Conservation (phyloP, 2,113 vertebrate species). For the Coregonus clupeaformis region DNA sequence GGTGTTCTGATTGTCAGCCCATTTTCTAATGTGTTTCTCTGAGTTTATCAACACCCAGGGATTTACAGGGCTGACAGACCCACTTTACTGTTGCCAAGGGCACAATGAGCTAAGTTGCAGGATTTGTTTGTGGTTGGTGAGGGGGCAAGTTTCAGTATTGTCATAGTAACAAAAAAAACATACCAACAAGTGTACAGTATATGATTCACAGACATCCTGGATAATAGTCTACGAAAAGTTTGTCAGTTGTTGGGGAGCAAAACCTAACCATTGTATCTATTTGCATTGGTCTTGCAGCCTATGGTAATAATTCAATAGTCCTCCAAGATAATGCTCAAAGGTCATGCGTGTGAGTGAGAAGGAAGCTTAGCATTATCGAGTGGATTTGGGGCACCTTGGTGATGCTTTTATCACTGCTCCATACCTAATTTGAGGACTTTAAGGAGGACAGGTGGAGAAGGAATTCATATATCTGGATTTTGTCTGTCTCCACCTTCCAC, state of each 20-base stretch:
- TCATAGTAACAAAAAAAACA: slow-evolving; percentile 51
- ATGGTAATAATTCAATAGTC: slow-evolving; percentile 16
- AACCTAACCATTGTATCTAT: not conserved
- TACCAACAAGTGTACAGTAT: slow-evolving; percentile 18
- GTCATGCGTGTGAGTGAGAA: slow-evolving; percentile 14
- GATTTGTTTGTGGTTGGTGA: slow-evolving; percentile 60
- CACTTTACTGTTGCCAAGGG: slow-evolving; percentile 46
- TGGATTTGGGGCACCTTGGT: slow-evolving; percentile 35
- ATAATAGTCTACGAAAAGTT: not conserved
- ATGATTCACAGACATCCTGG: not conserved
- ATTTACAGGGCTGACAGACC: slow-evolving; percentile 1
- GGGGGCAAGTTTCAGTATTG: slow-evolving; percentile 56
- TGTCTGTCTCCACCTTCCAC: slow-evolving; percentile 27
- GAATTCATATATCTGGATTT: slow-evolving; percentile 33
- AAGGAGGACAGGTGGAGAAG: slow-evolving; percentile 44
- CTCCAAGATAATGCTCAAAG: slow-evolving; percentile 3
- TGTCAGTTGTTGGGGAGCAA: slow-evolving; percentile 22
- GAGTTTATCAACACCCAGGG: slow-evolving; percentile 44
- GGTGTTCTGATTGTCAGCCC: slow-evolving; percentile 30
- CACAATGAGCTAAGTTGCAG: slow-evolving; percentile 34
- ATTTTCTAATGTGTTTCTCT: slow-evolving; percentile 32
- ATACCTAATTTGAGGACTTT: slow-evolving; percentile 13
- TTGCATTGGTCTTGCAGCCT: slow-evolving; percentile 1
- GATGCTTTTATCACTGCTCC: slow-evolving; percentile 34
- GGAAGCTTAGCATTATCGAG: slow-evolving; percentile 16